Base-by-base conservation (phyloP, 2,888 invertebrate species). In the Amphimallon solstitiale region DNA sequence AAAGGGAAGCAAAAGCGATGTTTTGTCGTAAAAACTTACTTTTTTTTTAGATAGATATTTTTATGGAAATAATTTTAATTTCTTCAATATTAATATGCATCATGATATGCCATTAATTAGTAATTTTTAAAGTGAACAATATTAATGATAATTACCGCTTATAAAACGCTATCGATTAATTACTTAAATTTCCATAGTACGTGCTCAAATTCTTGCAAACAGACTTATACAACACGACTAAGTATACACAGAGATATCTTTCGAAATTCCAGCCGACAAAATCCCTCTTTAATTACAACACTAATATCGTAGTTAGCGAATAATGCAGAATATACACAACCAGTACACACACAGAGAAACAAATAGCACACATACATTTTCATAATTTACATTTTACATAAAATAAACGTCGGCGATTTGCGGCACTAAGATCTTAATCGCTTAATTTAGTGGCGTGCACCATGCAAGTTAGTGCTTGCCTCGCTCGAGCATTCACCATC, bases 341-440 rank as follows among this genome's bases (percentile, higher is more conserved):
- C 17, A 10, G 12, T 10, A 51, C 9, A 49, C 34, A 34, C 14
- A 5, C 14, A 9, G n/a, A 5, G 17, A 37, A 2, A 17, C 17
- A 51, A 15, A 35, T 9, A 15, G 35, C 15, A 51, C 51, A 12
- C 10, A 51, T 51, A 65, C 65, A 66, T 61, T 68, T 68, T 61
- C 63, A 61, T 59, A 56, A 51, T 62, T 62, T 59, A 62, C 52
- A 60, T 69, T 67, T 59, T 60, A 62, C 63, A 67, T 67, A 62
- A 68, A 69, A 69, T 66, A 66, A 43, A 48, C 66, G 54, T 61
- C 60, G 54, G 15, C 67, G 63, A 52, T 51, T 56, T 40, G 52
- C 65, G 60, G 48, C 66, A 70, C 63, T 66, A 63, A 69, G 70
- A 72, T 72, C 68, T 70, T 70, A 72, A 72, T 72, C 71, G 70